Conservation (phyloP, 2,888 invertebrate species). For the Spilosoma lubricipeda region DNA sequence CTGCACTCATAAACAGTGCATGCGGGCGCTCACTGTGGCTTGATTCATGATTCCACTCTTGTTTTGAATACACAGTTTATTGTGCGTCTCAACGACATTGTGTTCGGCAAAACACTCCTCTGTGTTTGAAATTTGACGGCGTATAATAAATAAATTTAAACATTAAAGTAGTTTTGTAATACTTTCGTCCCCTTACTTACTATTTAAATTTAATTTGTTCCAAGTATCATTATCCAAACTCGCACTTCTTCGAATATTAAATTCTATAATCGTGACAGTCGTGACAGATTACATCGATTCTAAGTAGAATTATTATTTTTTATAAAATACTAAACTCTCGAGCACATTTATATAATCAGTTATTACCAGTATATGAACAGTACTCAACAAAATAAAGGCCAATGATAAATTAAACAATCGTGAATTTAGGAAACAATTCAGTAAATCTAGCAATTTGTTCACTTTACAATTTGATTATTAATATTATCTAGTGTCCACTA, state of each 20-base stretch:
- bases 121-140: slow-evolving; percentile 32
- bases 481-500: slow-evolving; percentile 5
- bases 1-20: slow-evolving; percentile 81
- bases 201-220: background rate
- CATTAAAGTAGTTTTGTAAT: slow-evolving; percentile 11
- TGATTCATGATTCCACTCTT: slow-evolving; percentile 69
- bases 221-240: background rate
- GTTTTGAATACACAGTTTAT: slow-evolving; percentile 71
- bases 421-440: slow-evolving; percentile 23
- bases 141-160: slow-evolving; percentile 11
- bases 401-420: background rate
- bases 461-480: slow-evolving; percentile 45
- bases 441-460: slow-evolving; percentile 35
- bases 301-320: background rate
- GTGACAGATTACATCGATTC: background rate
- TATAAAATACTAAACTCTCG: background rate
- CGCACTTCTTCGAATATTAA: no score
- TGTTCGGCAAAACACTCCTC: slow-evolving; percentile 31
- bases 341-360: background rate
- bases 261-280: no score
- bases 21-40: slow-evolving; percentile 63
- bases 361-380: background rate
- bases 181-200: background rate
- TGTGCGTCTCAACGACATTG: slow-evolving; percentile 57
- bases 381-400: background rate